Conservation (phyloP, 1,140 invertebrate species). For the Magallana angulata region DNA sequence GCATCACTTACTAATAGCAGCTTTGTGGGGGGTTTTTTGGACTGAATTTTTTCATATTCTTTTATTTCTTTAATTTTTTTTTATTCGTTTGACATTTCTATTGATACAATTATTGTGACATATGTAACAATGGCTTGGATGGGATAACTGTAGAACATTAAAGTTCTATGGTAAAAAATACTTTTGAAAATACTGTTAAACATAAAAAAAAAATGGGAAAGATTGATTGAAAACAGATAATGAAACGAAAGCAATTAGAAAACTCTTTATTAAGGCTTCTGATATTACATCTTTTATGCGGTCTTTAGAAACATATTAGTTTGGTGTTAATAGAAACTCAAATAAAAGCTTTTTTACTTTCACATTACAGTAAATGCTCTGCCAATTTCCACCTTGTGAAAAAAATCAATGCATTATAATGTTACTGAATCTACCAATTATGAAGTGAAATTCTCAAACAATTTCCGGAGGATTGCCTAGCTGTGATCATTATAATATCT, state of each 20-base stretch:
- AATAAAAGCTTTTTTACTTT: conserved; percentile 28
- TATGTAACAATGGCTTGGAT: too few species aligned
- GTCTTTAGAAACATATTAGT: conserved; percentile 10
- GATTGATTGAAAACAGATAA: neutral
- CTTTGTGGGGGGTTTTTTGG: too few species aligned
- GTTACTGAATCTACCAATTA: conserved; percentile 28
- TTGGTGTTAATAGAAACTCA: conserved; percentile 21
- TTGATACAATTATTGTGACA: too few species aligned
- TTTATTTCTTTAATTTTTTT: too few species aligned
- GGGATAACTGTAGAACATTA: too few species aligned
- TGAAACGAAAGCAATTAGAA: neutral
- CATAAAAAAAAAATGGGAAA: too few species aligned
- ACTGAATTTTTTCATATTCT: too few species aligned
- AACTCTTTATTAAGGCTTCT: neutral
- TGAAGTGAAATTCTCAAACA: conserved; percentile 18
- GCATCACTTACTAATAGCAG: too few species aligned
- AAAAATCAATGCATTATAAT: conserved; percentile 35
- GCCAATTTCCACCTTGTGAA: conserved; percentile 17
- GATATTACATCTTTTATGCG: conserved; percentile 8
- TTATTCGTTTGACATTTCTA: too few species aligned
- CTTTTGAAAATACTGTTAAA: too few species aligned
- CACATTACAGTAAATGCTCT: conserved; percentile 1
- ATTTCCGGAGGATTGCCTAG: conserved; percentile 17
- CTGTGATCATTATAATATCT: conserved; percentile 30
- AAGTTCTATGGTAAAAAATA: too few species aligned